These are phyloP conservation scores for Ambastaia sidthimunki DNA, from an alignment of 2,797 vertebrate species.

Conservation along the genomic window DNA sequence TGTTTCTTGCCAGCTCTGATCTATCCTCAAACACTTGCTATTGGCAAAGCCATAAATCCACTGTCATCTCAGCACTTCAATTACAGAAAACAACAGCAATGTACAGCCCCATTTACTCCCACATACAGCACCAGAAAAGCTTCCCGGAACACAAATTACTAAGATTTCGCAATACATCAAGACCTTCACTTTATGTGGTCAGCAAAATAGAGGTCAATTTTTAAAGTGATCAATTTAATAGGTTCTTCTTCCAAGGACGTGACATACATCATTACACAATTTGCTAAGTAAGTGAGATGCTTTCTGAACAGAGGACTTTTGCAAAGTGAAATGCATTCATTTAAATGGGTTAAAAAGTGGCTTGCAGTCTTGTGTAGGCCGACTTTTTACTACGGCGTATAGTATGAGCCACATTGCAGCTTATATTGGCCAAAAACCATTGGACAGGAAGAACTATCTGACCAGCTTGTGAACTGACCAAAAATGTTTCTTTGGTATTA, in stretches of 20 bases:
- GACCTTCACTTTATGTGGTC: constrained; percentile 25
- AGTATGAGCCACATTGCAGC: too few species aligned
- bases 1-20: constrained; percentile 34
- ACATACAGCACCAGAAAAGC: constrained; percentile 31
- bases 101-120: constrained; percentile 53
- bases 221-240: constrained; percentile 35
- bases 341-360: constrained; percentile 25
- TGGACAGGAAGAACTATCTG: too few species aligned
- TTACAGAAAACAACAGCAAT: constrained; percentile 58
- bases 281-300: constrained; percentile 24
- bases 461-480: too few species aligned
- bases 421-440: too few species aligned
- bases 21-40: constrained; percentile 45
- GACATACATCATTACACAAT: constrained; percentile 27
- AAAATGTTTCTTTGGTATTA: too few species aligned
- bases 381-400: too few species aligned
- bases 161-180: background rate
- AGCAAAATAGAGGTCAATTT: constrained; percentile 30
- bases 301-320: constrained; percentile 13
- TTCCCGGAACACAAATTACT: constrained; percentile 43
- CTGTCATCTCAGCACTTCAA: constrained; percentile 46
- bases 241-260: constrained; percentile 15
- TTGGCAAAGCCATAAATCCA: constrained; percentile 49
- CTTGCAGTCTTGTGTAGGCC: background rate
- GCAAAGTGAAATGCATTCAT: background rate